These are phyloP conservation scores for Xiphophorus birchmanni DNA, from an alignment of 2,797 vertebrate genomes.

Conservation along the genomic window DNA sequence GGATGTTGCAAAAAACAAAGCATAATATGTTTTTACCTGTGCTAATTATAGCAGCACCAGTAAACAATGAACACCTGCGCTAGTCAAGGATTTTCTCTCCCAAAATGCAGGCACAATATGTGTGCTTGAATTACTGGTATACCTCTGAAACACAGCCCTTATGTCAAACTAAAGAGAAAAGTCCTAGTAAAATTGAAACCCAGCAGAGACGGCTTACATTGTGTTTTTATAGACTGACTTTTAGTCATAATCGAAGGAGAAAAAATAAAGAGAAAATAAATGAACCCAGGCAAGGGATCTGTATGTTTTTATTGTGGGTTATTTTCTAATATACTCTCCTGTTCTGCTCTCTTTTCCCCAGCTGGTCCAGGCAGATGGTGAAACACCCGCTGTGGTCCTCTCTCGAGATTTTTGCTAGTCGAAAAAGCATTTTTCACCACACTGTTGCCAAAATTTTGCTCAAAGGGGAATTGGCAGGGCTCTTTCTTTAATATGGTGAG, in stretches of 20 bases:
- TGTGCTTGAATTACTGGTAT: neutral
- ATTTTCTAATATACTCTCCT: conserved; percentile 1
- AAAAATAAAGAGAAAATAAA: conserved; percentile 25
- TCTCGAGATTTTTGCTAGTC: neutral
- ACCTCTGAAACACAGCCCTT: neutral
- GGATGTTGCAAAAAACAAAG: conserved; percentile 28
- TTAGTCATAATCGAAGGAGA: conserved; percentile 34
- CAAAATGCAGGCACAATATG: conserved; percentile 3
- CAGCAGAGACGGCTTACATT: conserved; percentile 1
- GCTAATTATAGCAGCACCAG: conserved; percentile 19
- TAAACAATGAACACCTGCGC: conserved; percentile 12
- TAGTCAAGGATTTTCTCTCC: conserved; percentile 5
- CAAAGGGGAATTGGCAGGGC: neutral
- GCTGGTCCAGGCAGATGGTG: conserved; percentile 11
- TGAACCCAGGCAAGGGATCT: conserved; percentile 29
- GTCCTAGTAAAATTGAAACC: neutral
- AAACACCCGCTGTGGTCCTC: conserved; percentile 7
- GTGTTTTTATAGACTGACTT: conserved; percentile 24
- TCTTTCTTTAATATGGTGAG: neutral
- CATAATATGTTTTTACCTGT: conserved; percentile 9
- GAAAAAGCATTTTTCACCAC: neutral
- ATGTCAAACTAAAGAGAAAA: conserved; percentile 1
- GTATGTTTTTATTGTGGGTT: conserved; percentile 4
- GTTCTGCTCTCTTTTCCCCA: neutral
- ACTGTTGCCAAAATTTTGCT: conserved; percentile 6